phyloP scores from a whole-genome alignment of 2,888 invertebrate genomes.

The Nomada hirtipes region DNA sequence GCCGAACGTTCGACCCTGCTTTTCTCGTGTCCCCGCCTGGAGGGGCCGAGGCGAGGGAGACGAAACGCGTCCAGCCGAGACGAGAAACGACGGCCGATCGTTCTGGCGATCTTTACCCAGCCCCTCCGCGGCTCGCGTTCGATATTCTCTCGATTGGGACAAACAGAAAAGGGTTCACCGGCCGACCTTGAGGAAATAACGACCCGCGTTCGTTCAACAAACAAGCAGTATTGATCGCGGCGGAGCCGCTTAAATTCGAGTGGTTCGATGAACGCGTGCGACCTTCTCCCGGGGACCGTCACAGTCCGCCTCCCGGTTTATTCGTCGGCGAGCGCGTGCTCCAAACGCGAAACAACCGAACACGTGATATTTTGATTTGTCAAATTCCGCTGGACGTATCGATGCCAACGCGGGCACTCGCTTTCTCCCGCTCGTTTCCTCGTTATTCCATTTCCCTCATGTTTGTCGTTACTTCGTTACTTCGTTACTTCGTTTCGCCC shows the following conservation, averaged over 20 bases:
- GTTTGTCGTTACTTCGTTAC: no score
- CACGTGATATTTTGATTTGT: not conserved
- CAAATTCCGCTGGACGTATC: no score
- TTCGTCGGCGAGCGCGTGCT: no score
- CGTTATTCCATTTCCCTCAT: no score
- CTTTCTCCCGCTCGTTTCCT: no score
- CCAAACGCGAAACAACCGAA: no score
- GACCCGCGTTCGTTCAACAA: not conserved
- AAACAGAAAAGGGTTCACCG: conserved; percentile 1
- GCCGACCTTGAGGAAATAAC: conserved; percentile 15
- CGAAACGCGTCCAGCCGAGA: conserved; percentile 24
- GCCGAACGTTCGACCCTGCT: not conserved
- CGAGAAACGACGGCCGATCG: conserved; percentile 13
- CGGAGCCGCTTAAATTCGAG: not conserved
- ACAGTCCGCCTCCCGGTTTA: no score
- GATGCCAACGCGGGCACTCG: no score
- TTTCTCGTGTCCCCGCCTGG: no score
- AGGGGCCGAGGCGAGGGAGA: conserved; percentile 20
- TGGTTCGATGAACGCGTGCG: not conserved
- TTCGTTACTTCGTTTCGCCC: no score
- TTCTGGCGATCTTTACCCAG: not conserved
- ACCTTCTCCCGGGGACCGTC: no score
- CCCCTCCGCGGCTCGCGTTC: not conserved
- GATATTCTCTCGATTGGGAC: no score
- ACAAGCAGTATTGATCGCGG: not conserved